Base-by-base conservation (phyloP, 1,140 invertebrate species). In the Lucilia sericata region DNA sequence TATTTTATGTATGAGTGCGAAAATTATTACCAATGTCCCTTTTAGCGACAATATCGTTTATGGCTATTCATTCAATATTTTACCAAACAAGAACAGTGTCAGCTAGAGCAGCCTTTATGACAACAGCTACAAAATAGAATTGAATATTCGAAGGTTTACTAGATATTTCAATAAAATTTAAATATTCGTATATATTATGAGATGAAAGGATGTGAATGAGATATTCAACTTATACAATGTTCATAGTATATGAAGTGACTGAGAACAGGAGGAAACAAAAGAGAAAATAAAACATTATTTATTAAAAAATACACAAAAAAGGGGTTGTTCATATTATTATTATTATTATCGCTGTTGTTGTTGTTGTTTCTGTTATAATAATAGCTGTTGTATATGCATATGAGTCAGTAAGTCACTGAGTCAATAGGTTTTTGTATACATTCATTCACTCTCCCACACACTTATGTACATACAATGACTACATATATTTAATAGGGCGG, bases 211-310 rank as follows among this genome's bases (percentile, higher is more conserved):
- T 60, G n/a, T 17, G 55, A 30, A 30, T n/a, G n/a, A n/a, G n/a
- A n/a, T n/a, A n/a, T n/a, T n/a, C n/a, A n/a, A n/a, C n/a, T n/a
- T n/a, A n/a, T 30, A 30, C 25, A 30, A 30, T 30, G 25, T 30
- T 30, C 25, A 30, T 30, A 3, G 25, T 30, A 30, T 30, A 30
- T 30, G 55, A n/a, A 60, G n/a, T 17, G n/a, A 5, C 55, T 7
- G 13, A 17, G 55, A 60, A 14, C 4, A 60, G 14, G 17, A 42
- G 42, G 42, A 8, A 42, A 42, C 42, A 60, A 60, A 17, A 60
- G 55, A 60, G 55, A 60, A 60, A 60, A 60, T 60, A 60, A 60
- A 70, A 70, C 65, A 70, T 70, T 70, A 70, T 70, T 70, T 70
- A 70, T 70, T 19, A 70, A 70, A 70, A 70, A 30, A 30, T 30